Conservation (phyloP, 2,888 invertebrate species). For the Anoncus sp. region DNA sequence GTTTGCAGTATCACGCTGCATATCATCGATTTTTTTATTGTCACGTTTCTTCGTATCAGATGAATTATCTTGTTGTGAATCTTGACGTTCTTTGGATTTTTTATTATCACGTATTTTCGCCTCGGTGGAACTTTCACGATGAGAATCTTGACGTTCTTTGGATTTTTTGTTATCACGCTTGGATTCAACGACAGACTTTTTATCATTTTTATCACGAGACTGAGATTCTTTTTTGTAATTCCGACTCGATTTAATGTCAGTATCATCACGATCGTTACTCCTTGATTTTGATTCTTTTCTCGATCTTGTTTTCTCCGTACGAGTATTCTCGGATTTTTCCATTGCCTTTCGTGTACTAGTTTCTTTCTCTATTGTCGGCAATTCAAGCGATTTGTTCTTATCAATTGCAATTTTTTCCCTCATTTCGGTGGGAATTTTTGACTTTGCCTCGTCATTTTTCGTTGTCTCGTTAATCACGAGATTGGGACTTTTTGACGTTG, state of each 20-base stretch:
- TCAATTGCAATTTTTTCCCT: not conserved
- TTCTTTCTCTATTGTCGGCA: too few relatives aligned
- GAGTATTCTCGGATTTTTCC: not conserved
- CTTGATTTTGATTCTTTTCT: not conserved
- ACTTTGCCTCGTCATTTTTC: not conserved
- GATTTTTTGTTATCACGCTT: not conserved
- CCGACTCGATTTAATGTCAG: not conserved
- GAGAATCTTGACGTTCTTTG: not conserved
- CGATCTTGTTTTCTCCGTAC: not conserved
- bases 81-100: conserved; percentile 5
- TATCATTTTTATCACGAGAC: not conserved
- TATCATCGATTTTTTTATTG: too few relatives aligned
- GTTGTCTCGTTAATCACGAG: not conserved
- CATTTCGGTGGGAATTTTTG: not conserved
- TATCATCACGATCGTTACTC: not conserved
- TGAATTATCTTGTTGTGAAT: not conserved
- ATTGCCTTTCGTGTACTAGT: too few relatives aligned
- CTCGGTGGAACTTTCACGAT: not conserved
- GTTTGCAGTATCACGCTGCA: not conserved
- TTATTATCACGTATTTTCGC: not conserved
- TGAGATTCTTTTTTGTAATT: not conserved
- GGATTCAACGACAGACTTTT: not conserved
- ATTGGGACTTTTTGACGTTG: not conserved
- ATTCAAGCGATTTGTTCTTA: too few relatives aligned
- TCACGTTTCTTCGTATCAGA: not conserved